phyloP scores from a whole-genome alignment of 1,140 invertebrate genomes.

The Micrasema minimum region DNA sequence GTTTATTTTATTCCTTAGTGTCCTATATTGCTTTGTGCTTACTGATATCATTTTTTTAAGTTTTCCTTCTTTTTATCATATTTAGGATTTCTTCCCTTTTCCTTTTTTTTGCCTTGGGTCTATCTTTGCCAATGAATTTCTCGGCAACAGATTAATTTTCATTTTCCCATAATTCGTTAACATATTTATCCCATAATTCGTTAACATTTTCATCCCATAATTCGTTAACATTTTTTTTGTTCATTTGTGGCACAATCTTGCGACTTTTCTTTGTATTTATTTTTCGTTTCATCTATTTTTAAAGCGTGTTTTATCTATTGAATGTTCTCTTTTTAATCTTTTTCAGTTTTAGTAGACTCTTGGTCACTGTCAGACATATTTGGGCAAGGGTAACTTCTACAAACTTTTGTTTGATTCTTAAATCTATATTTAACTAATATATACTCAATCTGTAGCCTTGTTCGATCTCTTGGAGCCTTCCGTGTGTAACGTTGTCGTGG shows the following conservation, averaged over 20 bases:
- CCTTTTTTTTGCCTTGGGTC: too few species aligned
- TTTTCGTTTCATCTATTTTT: neutral
- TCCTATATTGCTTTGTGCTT: too few species aligned
- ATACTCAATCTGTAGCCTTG: constrained; percentile 11
- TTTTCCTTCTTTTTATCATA: too few species aligned
- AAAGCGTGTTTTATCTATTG: neutral
- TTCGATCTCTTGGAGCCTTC: constrained; percentile 12
- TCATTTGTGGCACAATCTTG: neutral
- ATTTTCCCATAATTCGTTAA: neutral
- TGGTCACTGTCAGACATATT: too few species aligned
- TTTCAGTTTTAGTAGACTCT: neutral
- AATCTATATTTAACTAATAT: constrained; percentile 14
- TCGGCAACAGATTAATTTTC: too few species aligned
- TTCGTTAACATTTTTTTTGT: neutral
- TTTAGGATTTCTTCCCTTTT: too few species aligned
- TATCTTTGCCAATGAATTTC: too few species aligned
- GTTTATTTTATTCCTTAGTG: too few species aligned
- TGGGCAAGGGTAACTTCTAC: too few species aligned
- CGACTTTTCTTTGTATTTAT: neutral
- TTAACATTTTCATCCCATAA: neutral
- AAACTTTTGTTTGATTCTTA: constrained; percentile 4
- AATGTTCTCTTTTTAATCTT: neutral
- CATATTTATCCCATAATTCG: too few species aligned
- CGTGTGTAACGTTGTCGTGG: neutral
- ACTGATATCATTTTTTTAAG: too few species aligned